These are phyloP conservation scores for Microctonus brassicae DNA, from an alignment of 2,888 invertebrate genomes.

Conservation along the genomic window DNA sequence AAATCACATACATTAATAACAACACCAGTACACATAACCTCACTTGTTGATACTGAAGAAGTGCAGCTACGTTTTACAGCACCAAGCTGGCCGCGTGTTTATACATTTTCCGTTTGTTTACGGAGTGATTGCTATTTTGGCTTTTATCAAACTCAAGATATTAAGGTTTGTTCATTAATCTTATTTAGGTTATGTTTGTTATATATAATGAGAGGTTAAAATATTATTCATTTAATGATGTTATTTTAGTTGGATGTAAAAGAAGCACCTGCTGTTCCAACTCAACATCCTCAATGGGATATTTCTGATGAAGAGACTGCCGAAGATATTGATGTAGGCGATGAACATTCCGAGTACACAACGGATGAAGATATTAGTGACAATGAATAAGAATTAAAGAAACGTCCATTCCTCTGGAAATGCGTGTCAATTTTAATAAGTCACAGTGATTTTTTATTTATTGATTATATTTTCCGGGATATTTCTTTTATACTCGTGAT, in stretches of 20 bases:
- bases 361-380: slow-evolving; percentile 79
- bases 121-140: slow-evolving; percentile 95
- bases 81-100: slow-evolving; percentile 92
- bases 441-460: neutral
- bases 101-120: slow-evolving; percentile 92
- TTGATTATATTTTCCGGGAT: neutral
- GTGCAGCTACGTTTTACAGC: slow-evolving; percentile 94
- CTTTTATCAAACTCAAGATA: slow-evolving; percentile 94
- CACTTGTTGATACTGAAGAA: slow-evolving; percentile 89
- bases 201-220: neutral
- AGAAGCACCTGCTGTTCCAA: slow-evolving; percentile 92
- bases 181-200: slow-evolving; percentile 5
- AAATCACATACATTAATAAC: slow-evolving; percentile 92
- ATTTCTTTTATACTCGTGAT: slow-evolving; percentile 1
- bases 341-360: slow-evolving; percentile 76
- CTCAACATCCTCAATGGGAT: slow-evolving; percentile 98
- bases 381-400: slow-evolving; percentile 61
- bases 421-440: slow-evolving; percentile 25
- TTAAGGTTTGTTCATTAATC: slow-evolving; percentile 76
- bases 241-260: slow-evolving; percentile 87
- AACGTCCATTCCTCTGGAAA: slow-evolving; percentile 1
- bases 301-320: slow-evolving; percentile 93
- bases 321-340: slow-evolving; percentile 76
- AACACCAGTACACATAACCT: slow-evolving; percentile 93
- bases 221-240: neutral